Evolutionary conservation across 2,113 vertebrate genomes (phyloP).

Genomic region (Grus americana): DNA sequence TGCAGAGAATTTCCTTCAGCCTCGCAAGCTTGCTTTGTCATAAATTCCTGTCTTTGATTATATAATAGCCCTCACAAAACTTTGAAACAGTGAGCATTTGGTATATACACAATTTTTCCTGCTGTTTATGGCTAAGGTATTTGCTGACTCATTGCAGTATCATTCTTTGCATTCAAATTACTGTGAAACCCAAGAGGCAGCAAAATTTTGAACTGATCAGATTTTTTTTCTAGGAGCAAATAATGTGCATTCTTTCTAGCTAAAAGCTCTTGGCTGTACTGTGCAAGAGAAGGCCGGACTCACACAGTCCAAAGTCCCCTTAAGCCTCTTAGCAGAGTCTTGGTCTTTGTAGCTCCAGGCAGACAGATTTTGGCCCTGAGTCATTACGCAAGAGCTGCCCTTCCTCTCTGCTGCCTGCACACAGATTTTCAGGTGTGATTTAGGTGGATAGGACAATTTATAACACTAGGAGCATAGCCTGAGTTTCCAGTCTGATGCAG

Average conservation of each 20-base stretch:
- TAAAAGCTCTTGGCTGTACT: not conserved
- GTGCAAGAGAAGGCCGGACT: not conserved
- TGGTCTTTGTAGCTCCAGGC: not conserved
- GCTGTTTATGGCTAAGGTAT: not conserved
- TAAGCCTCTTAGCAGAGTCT: not conserved
- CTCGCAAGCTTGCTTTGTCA: not conserved
- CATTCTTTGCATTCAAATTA: not conserved
- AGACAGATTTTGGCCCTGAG: not conserved
- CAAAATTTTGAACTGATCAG: not conserved
- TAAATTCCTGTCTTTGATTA: not conserved
- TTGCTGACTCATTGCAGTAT: slow-evolving; percentile 5
- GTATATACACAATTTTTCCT: not conserved
- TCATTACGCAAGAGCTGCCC: not conserved
- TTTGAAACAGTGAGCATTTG: not conserved
- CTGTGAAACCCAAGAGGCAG: not conserved
- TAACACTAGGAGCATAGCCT: not conserved
- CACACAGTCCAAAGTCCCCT: not conserved
- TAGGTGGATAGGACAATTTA: not conserved
- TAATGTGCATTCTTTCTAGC: not conserved
- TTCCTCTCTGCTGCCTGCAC: not conserved
- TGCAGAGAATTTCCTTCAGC: not conserved
- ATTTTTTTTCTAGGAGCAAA: not conserved
- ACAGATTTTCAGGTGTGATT: not conserved
- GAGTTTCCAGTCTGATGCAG: not conserved
- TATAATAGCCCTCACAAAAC: not conserved